Conservation (phyloP, 2,888 invertebrate genomes). For the Chymomyza fuscimana region DNA sequence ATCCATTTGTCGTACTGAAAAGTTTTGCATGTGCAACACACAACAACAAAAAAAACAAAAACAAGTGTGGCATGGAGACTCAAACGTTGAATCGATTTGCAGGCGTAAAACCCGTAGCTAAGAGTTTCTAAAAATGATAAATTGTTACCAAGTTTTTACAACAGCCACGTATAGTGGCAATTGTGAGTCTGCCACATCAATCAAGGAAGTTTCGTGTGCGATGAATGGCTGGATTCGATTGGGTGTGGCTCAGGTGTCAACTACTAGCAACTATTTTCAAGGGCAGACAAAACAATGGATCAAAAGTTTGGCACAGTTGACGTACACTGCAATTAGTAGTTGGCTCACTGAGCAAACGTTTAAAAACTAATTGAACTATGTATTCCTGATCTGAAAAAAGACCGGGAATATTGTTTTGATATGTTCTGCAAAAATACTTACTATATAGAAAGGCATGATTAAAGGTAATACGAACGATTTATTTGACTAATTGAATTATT, state of each 20-base stretch:
- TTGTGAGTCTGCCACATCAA: background rate
- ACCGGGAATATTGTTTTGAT: too few species aligned
- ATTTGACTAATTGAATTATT: too few species aligned
- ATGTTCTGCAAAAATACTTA: too few species aligned
- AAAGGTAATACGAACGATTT: too few species aligned
- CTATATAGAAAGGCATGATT: too few species aligned
- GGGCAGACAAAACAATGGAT: conserved; percentile 60
- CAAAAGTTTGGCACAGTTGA: conserved; percentile 39
- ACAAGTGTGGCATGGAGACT: background rate
- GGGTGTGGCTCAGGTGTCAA: conserved; percentile 44
- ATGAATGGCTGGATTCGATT: background rate
- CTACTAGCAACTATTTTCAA: conserved; percentile 49
- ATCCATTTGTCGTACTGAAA: conserved; percentile 61
- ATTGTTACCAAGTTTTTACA: conserved; percentile 39
- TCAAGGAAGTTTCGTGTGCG: background rate
- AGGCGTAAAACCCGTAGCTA: conserved; percentile 4
- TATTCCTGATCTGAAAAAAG: too few species aligned
- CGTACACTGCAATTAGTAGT: conserved; percentile 11
- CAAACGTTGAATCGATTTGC: background rate
- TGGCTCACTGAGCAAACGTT: background rate
- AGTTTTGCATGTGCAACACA: conserved; percentile 60
- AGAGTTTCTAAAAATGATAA: conserved; percentile 48
- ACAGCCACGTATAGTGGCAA: conserved; percentile 6
- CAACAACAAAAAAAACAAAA: background rate
- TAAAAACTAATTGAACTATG: background rate